These are phyloP conservation scores for Julus scandinavius DNA, from an alignment of 2,888 invertebrate species.

Conservation along the genomic window DNA sequence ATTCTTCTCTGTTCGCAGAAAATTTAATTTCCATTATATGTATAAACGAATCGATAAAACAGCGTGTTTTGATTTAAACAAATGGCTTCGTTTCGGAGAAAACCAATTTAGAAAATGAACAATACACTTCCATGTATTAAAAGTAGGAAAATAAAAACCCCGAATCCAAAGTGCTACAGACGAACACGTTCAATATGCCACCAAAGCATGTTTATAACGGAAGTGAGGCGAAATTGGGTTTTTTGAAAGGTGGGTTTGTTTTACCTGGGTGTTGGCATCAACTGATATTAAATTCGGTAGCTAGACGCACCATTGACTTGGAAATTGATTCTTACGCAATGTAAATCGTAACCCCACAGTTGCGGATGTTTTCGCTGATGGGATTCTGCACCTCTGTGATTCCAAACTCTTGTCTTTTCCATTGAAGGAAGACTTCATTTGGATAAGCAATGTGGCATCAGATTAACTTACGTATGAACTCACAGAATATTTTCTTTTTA, in stretches of 20 bases:
- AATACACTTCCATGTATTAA: slow-evolving; percentile 31
- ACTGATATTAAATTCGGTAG: neutral
- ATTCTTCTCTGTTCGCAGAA: neutral
- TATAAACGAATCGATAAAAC: slow-evolving; percentile 44
- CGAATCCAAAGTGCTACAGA: neutral
- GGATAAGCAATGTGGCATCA: neutral
- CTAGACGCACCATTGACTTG: neutral
- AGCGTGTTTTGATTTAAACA: slow-evolving; percentile 36
- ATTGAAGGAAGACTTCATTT: neutral
- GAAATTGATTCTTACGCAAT: slow-evolving; percentile 19
- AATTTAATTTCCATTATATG: neutral
- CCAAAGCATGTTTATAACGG: neutral
- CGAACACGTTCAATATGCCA: neutral
- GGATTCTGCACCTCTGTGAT: neutral
- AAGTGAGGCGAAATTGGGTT: neutral
- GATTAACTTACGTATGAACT: neutral
- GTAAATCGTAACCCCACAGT: neutral
- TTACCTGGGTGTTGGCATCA: neutral
- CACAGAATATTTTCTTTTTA: neutral
- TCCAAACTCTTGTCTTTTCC: neutral
- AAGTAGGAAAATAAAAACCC: neutral
- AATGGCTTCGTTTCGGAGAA: slow-evolving; percentile 41
- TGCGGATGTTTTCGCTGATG: neutral
- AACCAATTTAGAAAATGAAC: slow-evolving; percentile 42
- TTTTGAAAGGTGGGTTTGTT: neutral